Base-by-base conservation (phyloP, 2,113 vertebrate species). In the Malurus alboscapulatus region DNA sequence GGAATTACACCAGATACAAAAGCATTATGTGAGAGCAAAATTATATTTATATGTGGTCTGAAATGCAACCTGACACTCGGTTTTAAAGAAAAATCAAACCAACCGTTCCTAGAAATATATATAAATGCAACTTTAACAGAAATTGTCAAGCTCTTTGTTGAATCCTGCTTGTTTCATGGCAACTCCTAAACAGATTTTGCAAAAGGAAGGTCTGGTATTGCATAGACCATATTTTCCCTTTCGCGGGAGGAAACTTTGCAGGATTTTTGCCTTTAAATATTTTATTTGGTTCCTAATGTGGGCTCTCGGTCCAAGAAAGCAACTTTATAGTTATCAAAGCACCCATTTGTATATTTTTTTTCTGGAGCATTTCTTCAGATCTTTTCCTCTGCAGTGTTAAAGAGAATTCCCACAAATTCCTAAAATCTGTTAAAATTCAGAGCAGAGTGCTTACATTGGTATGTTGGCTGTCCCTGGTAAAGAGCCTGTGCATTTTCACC, bases 191-290 rank as follows among this genome's bases (percentile, higher is more conserved):
- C 67, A 93, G 30, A 50, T 89, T 85, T 87, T 87, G 73, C 54
- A 75, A 76, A 86, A 87, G 63, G 75, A 66, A 87, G 68, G 69
- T 94, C 87, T 93, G 93, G 75, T 90, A 15, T 57, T 84, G 63
- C 69, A 65, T 2, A 95, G 16, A 69, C 55, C 57, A 17, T 45
- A 90, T 97, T 96, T 96, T 91, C 62, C 47, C 90, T 91, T 87
- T 94, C 53, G 30, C 12, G 1, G 68, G 84, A 94, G 51, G 48
- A 96, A 94, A 87, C 83, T 95, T 89, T 91, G 53, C 69, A 93
- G 73, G 71, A 92, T 86, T 96, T 93, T 79, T 96, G 58, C 93
- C 86, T 96, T 95, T 95, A 97, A 95, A 83, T 95, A 86, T 93
- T 96, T 93, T 94, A 88, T 95, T 93, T 97, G 92, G 87, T 93